These are phyloP conservation scores for Clarias fuscus DNA, from an alignment of 2,797 vertebrate species.

Conservation along the genomic window DNA sequence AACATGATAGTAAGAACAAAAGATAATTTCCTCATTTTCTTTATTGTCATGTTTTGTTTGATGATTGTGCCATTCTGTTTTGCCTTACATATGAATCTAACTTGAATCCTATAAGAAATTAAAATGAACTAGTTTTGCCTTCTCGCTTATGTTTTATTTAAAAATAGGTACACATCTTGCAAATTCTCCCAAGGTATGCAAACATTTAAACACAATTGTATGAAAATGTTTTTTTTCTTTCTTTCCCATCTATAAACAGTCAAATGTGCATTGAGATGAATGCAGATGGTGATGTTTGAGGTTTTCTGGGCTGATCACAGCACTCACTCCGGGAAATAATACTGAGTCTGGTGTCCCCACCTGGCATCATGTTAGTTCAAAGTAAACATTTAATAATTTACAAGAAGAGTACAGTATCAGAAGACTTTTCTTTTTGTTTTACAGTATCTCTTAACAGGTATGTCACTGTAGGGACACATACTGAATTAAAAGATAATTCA, in stretches of 20 bases:
- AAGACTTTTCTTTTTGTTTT: not conserved
- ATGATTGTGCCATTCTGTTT: no score
- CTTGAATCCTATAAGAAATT: no score
- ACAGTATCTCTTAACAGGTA: not conserved
- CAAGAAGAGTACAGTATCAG: no score
- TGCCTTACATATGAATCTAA: no score
- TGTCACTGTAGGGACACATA: not conserved
- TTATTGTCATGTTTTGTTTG: no score
- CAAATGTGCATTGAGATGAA: not conserved
- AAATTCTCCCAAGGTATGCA: no score
- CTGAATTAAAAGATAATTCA: conserved; percentile 10
- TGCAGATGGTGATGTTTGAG: conserved; percentile 18
- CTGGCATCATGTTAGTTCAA: not conserved
- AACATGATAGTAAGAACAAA: no score
- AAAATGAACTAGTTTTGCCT: no score
- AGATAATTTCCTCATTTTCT: no score
- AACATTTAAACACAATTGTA: no score
- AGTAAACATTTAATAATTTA: not conserved
- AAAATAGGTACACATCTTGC: no score
- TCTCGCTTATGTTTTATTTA: no score
- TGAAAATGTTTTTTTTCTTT: not conserved
- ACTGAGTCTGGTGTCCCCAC: not conserved
- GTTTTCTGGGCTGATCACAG: conserved; percentile 22
- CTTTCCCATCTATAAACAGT: not conserved
- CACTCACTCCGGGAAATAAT: not conserved